A percentile compares a stretch with the other conserved stretches of the same genome.
Evolutionary conservation across 37 sponge, comb jelly and placozoan genomes (phyloP).

Genomic region (Petrosia ficiformis): DNA sequence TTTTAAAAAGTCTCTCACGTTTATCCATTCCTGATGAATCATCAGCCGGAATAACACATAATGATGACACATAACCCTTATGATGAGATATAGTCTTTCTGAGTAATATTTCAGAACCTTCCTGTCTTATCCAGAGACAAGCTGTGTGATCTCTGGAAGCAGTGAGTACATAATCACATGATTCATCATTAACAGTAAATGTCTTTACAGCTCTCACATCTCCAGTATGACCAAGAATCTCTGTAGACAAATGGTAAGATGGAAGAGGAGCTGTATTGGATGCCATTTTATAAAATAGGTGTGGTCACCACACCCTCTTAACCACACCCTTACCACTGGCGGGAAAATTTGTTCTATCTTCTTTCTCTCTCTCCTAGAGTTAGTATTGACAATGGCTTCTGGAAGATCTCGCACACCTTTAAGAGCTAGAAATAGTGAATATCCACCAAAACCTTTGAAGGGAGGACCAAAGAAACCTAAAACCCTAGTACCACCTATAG

Average conservation of each 20-base stretch:
- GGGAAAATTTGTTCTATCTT: too few species aligned
- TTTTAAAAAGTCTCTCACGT: not conserved
- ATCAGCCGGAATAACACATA: constrained; percentile 54
- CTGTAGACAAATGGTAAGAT: constrained; percentile 46
- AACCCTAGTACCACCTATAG: not conserved
- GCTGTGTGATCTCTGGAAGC: constrained; percentile 64
- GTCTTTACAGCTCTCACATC: constrained; percentile 53
- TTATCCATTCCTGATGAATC: not conserved
- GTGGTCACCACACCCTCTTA: not conserved
- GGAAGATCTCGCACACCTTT: too few species aligned
- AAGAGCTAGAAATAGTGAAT: not conserved
- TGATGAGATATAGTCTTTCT: constrained; percentile 41
- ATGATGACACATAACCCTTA: constrained; percentile 55
- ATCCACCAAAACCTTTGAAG: not conserved
- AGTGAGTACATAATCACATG: constrained; percentile 41
- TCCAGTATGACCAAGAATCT: constrained; percentile 55
- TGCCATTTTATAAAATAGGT: not conserved
- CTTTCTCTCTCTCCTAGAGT: too few species aligned
- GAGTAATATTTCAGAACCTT: constrained; percentile 20
- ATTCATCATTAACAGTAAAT: constrained; percentile 4
- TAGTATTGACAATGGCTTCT: too few species aligned
- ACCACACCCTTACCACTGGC: not conserved
- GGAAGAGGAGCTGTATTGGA: not conserved
- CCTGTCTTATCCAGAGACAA: constrained; percentile 46
- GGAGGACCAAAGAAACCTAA: not conserved